A percentile compares a stretch with the other conserved stretches of the same genome.
Evolutionary conservation across 2,113 vertebrate species (phyloP).

Genomic region (Cyprinodon variegatus): DNA sequence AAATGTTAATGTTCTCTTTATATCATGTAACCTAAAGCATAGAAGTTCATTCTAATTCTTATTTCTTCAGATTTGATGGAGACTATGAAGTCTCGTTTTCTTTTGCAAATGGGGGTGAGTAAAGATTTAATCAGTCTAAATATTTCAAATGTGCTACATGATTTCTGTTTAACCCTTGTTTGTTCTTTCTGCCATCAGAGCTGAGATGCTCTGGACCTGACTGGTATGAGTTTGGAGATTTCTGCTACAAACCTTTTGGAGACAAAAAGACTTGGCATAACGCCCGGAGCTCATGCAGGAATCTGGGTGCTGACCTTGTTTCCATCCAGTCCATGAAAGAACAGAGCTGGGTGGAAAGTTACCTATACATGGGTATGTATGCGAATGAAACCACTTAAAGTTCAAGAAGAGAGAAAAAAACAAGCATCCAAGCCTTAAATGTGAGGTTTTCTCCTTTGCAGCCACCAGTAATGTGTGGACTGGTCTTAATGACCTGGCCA

Average conservation of each 20-base stretch:
- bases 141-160: not conserved
- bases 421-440: not conserved
- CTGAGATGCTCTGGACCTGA: conserved; percentile 78
- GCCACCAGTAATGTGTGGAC: conserved; percentile 79
- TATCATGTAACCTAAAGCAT: not conserved
- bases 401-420: not conserved
- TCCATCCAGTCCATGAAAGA: conserved; percentile 78
- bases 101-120: conserved; percentile 80
- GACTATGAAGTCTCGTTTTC: conserved; percentile 69
- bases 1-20: not conserved
- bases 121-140: not conserved
- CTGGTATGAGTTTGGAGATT: conserved; percentile 82
- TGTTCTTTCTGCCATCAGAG: conserved; percentile 55
- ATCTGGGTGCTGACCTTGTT: conserved; percentile 73
- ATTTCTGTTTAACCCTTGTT: not conserved
- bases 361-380: conserved; percentile 75
- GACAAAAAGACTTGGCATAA: conserved; percentile 74
- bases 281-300: conserved; percentile 63
- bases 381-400: not conserved
- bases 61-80: conserved; percentile 65
- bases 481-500: conserved; percentile 74
- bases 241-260: conserved; percentile 79
- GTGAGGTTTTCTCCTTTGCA: conserved; percentile 23
- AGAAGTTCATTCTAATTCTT: not conserved
- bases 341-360: conserved; percentile 83